A percentile compares a stretch with the other conserved stretches of the same genome.
Conservation (phyloP, 2,888 invertebrate genomes). For the Desoria tigrina region DNA sequence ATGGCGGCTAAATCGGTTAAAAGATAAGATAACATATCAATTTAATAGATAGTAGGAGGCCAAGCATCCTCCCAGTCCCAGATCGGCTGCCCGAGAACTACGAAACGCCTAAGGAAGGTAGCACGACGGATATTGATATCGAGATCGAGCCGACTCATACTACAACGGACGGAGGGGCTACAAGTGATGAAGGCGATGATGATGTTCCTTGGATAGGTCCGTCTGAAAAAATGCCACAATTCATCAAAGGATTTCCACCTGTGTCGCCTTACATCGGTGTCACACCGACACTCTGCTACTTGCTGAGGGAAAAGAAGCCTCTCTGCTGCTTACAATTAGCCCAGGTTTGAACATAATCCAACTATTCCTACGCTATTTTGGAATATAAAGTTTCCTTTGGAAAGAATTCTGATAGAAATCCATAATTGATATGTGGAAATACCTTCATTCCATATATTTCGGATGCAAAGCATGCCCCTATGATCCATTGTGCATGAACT, state of each 20-base stretch:
- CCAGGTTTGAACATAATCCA: constrained; percentile 63
- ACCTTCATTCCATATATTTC: too few species aligned
- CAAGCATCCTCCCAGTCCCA: constrained; percentile 91
- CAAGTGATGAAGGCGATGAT: constrained; percentile 76
- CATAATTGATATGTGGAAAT: too few species aligned
- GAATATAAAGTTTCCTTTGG: constrained; percentile 1
- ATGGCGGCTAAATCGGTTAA: too few species aligned
- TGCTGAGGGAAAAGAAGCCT: constrained; percentile 91
- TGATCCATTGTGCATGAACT: too few species aligned
- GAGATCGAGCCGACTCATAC: constrained; percentile 15
- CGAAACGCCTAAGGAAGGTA: constrained; percentile 32
- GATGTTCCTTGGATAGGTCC: constrained; percentile 73
- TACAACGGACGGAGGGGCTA: constrained; percentile 40
- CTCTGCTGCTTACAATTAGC: constrained; percentile 92
- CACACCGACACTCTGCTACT: constrained; percentile 94
- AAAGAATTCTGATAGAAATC: too few species aligned
- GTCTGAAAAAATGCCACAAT: constrained; percentile 40
- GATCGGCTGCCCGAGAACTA: constrained; percentile 95
- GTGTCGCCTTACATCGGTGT: constrained; percentile 97
- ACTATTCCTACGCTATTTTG: not conserved
- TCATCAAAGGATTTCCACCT: constrained; percentile 89
- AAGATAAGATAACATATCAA: not conserved
- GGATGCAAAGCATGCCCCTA: too few species aligned
- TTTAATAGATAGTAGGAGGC: constrained; percentile 72
- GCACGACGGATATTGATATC: constrained; percentile 24